Percentiles rank a stretch among this genome's conserved stretches.
These are phyloP conservation scores for Drosophila quadrilineata DNA, from an alignment of 1,140 invertebrate genomes.

Conservation along the genomic window DNA sequence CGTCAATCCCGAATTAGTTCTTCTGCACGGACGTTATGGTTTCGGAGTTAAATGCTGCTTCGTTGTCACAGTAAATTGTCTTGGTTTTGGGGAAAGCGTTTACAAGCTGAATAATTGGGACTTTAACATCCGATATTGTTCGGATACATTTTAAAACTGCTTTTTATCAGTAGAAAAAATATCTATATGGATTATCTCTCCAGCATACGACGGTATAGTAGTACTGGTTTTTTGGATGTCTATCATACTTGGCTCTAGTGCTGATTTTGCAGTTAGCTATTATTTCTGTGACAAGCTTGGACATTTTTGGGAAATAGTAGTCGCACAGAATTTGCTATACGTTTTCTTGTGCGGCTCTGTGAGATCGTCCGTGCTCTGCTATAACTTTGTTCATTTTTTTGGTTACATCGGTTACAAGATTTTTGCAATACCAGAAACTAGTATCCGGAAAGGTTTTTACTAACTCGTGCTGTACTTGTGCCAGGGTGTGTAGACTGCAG, in stretches of 20 bases:
- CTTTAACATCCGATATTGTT: conserved; percentile 11
- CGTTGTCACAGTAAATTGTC: conserved; percentile 29
- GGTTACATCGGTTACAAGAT: conserved; percentile 4
- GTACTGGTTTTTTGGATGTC: conserved; percentile 22
- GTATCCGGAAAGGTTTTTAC: background rate
- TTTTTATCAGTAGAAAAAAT: conserved; percentile 22
- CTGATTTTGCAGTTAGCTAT: background rate
- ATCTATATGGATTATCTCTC: conserved; percentile 30
- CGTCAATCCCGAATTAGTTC: conserved; percentile 7
- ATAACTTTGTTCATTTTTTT: background rate
- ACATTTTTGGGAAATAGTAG: conserved; percentile 4
- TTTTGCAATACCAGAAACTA: conserved; percentile 17
- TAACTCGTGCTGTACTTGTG: background rate
- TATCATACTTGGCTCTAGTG: background rate
- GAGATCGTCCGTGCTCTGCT: background rate
- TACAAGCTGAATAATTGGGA: conserved; percentile 8
- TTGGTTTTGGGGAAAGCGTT: conserved; percentile 24
- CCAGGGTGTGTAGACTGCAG: background rate
- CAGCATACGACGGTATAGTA: conserved; percentile 22
- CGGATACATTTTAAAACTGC: conserved; percentile 22
- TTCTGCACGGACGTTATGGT: conserved; percentile 11
- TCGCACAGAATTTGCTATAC: background rate
- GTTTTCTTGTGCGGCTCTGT: conserved; percentile 3
- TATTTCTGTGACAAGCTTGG: background rate
- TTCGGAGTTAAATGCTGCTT: conserved; percentile 27